These are phyloP conservation scores for Pectinophora gossypiella DNA, from an alignment of 1,140 invertebrate genomes.

Conservation along the genomic window DNA sequence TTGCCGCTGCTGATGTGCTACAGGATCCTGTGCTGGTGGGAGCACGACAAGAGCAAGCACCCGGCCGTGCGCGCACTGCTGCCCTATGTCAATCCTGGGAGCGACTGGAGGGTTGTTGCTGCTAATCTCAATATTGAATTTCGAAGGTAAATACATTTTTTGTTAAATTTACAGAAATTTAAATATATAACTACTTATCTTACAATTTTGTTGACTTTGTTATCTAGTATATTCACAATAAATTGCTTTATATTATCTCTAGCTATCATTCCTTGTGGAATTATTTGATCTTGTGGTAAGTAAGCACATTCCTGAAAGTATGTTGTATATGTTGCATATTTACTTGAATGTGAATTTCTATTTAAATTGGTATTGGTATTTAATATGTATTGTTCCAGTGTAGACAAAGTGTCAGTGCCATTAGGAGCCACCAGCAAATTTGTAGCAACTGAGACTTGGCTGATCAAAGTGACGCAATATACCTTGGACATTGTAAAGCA, in stretches of 20 bases:
- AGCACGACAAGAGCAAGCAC: conserved; percentile 82
- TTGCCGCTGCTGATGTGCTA: conserved; percentile 51
- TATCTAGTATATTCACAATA: too few relatives aligned
- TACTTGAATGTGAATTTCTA: too few relatives aligned
- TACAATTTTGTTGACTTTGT: too few relatives aligned
- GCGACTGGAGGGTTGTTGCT: conserved; percentile 81
- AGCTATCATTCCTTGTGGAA: too few relatives aligned
- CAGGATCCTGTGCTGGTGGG: conserved; percentile 80
- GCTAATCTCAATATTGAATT: conserved; percentile 87
- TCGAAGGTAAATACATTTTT: too few relatives aligned
- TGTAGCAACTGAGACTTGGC: conserved; percentile 90
- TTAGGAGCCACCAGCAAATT: conserved; percentile 82
- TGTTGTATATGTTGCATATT: too few relatives aligned
- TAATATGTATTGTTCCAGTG: conserved; percentile 77
- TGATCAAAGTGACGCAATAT: conserved; percentile 90
- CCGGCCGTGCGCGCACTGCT: conserved; percentile 82
- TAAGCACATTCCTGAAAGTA: too few relatives aligned
- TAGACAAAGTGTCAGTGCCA: conserved; percentile 85
- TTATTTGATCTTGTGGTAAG: too few relatives aligned
- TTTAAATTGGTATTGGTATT: too few relatives aligned
- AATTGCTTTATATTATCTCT: too few relatives aligned
- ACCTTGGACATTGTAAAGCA: conserved; percentile 85
- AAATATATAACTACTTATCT: too few relatives aligned
- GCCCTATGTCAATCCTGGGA: conserved; percentile 78
- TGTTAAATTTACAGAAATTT: too few relatives aligned